Base-by-base conservation (phyloP, 2,797 vertebrate species). In the Acrocephalus scirpaceus region DNA sequence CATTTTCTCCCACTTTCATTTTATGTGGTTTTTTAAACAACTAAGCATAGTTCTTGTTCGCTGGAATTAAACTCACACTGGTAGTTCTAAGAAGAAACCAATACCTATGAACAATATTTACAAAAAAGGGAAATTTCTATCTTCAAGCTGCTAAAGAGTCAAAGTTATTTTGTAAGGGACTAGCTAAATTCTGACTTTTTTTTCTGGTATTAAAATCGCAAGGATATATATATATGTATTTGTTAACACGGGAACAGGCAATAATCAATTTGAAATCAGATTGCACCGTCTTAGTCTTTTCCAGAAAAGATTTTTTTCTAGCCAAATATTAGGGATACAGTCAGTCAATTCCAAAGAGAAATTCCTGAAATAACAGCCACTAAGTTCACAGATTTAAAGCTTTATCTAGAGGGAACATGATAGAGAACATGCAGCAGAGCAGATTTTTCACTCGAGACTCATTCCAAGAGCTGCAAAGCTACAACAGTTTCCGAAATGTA, bases 381-480 rank as follows among this genome's bases (percentile, higher is more conserved):
- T 27, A 65, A 91, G 73, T 92, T 93, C 73, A 86, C 65, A 93
- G 50, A 53, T 91, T 64, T 72, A 89, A 95, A 88, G 83, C 57
- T 73, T 90, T 92, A 48, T 93, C 90, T 74, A 90, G 78, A 90
- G 87, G 88, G 86, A 94, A 86, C 45, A 42, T 3, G 38, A 36
- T 10, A 57, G 85, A 56, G 71, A 97, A 77, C 21, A 54, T 3
- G 25, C 82, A 62, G 57, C 60, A 78, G 71, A 94, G 89, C 80
- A 96, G 94, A 96, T 97, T 97, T 96, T 75, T 66, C 84, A 75
- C 72, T 80, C 17, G 13, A 96, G 66, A 92, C 29, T 74, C 72
- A 34, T 91, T 97, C 92, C 96, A 96, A 97, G 75, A 93, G 78
- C 83, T 91, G 87, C 86, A 92, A 65, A 94, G 86, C 74, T 36